A percentile compares a stretch with the other conserved stretches of the same genome.
These are phyloP conservation scores for Pyrrhosoma nymphula DNA, from an alignment of 2,888 invertebrate genomes.

Conservation along the genomic window DNA sequence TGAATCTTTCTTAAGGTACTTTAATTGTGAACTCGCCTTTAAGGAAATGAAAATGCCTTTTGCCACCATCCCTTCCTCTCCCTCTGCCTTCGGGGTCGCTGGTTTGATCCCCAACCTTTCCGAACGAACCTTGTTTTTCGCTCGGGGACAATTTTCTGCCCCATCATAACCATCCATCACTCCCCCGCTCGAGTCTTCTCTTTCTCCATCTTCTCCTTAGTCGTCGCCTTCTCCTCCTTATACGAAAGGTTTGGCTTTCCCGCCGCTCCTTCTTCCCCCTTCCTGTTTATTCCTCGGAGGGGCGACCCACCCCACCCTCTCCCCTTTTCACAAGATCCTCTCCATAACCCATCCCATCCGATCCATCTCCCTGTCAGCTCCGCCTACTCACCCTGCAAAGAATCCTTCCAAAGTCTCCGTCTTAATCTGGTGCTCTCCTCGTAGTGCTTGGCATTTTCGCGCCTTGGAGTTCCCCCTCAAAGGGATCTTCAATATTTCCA, in stretches of 20 bases:
- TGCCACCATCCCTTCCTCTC: neutral
- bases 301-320: neutral
- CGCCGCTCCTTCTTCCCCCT: neutral
- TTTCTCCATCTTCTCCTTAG: neutral
- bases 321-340: neutral
- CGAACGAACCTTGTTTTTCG: conserved; percentile 21
- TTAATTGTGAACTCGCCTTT: too few relatives aligned
- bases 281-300: neutral
- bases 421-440: neutral
- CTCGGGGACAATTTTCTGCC: conserved; percentile 1
- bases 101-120: conserved; percentile 4
- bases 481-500: neutral
- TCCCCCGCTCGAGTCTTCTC: neutral
- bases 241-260: neutral
- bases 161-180: conserved; percentile 18
- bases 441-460: neutral
- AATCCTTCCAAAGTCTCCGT: neutral
- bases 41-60: too few relatives aligned
- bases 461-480: neutral
- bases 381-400: neutral
- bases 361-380: neutral
- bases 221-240: neutral
- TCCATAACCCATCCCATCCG: neutral
- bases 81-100: neutral
- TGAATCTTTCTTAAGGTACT: too few relatives aligned